Evolutionary conservation across 2,113 vertebrate species (phyloP).

Genomic region (Neotragus pygmaeus): DNA sequence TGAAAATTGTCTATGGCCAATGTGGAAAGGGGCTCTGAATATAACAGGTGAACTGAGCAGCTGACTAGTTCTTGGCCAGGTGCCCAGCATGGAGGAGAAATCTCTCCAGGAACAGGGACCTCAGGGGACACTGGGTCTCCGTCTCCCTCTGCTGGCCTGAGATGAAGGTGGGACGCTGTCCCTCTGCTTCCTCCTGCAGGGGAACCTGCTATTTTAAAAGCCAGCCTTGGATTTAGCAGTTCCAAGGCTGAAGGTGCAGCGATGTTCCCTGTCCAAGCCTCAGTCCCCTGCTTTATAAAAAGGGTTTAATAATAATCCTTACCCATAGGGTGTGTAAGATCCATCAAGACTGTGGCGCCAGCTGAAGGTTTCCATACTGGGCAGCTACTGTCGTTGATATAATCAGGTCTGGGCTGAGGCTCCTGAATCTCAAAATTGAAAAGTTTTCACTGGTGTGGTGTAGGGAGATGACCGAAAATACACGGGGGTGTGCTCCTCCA

Average conservation of each 20-base stretch:
- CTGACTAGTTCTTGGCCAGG: not conserved
- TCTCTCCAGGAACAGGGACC: not conserved
- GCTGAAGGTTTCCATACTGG: not conserved
- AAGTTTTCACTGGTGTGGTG: not conserved
- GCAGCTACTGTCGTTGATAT: not conserved
- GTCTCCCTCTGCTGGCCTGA: not conserved
- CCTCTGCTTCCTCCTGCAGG: not conserved
- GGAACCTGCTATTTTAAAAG: not conserved
- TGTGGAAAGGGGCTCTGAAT: not conserved
- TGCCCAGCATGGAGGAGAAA: not conserved
- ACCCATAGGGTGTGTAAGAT: not conserved
- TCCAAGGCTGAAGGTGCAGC: not conserved
- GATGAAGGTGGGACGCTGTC: not conserved
- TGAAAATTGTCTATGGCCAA: not conserved
- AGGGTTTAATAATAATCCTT: not conserved
- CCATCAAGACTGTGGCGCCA: not conserved
- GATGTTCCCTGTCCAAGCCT: not conserved
- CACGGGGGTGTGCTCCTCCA: not conserved
- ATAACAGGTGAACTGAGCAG: not conserved
- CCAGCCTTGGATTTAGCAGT: not conserved
- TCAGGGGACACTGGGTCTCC: not conserved
- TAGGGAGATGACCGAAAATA: not conserved
- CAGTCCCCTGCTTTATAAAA: not conserved
- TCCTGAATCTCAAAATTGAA: not conserved
- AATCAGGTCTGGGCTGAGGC: not conserved